Evolutionary conservation across 2,113 vertebrate species (phyloP).

Genomic region (Eulemur rufifrons): DNA sequence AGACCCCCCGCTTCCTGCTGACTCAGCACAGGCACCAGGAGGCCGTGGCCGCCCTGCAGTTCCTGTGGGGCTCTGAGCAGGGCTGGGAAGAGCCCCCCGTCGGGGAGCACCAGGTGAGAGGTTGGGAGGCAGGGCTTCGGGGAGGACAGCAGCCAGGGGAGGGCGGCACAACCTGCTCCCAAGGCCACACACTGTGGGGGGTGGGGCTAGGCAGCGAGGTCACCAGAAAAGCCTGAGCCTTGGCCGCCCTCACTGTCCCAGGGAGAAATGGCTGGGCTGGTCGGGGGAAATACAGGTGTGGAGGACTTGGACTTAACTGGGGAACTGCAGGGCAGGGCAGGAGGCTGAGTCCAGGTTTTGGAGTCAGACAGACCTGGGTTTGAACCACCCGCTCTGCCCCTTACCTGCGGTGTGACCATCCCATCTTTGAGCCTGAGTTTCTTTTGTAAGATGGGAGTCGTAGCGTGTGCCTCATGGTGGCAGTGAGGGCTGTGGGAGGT

Average conservation of each 20-base stretch:
- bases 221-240: background rate
- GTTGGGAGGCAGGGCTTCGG: background rate
- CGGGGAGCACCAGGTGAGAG: constrained; percentile 85
- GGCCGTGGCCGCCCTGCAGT: constrained; percentile 88
- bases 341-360: background rate
- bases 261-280: background rate
- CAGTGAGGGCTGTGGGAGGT: background rate
- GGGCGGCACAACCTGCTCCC: background rate
- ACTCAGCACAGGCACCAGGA: constrained; percentile 84
- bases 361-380: background rate
- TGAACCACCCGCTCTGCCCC: background rate
- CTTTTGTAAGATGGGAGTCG: background rate
- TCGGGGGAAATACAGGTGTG: background rate
- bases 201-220: background rate
- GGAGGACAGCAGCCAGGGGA: background rate
- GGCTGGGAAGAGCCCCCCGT: constrained; percentile 88
- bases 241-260: background rate
- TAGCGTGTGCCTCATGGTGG: background rate
- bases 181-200: background rate
- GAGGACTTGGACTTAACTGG: background rate
- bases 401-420: background rate
- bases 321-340: background rate
- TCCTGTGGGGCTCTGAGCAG: constrained; percentile 90
- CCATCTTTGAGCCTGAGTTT: background rate
- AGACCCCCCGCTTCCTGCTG: constrained; percentile 93